Evolutionary conservation across 2,113 vertebrate genomes (phyloP), one percentile per base, ranked within the genome.

Genomic region (Sialia sialis): DNA sequence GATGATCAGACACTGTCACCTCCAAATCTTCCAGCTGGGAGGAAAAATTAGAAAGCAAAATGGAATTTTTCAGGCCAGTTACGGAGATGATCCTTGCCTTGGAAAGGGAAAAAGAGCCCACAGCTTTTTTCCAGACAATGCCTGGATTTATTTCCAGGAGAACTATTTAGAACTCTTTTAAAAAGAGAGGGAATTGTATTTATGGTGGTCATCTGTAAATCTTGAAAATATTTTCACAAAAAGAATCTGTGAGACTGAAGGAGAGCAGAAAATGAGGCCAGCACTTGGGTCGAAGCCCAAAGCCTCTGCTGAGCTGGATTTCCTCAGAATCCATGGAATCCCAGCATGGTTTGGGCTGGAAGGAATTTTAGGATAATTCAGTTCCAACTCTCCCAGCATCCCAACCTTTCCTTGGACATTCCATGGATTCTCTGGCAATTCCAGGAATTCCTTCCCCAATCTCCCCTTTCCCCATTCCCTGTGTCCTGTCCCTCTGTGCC

Each of bases 1-100:
- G 99, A 78, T 99, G 99, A 89, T 99, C 99, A 3, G 99, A 98
- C 18, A 99, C 97, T 0, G 98, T 98, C 70, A 99, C 98, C 90
- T 99, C 99, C 63, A 99, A 96, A 38, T 99, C 99, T 96, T 99
- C 99, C 84, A 99, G 46, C 99, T 99, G 91, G 38, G 23, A 67
- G 29, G 13, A 11, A 9, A 34, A n/a, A 43, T 41, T 41, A 44
- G 84, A 83, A 51, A 93, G 93, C 51, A 36, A 91, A 85, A 62
- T 11, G 48, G 84, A 84, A 39, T 49, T 46, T 66, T 94, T 77
- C 80, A 76, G 22, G 78, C 30, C 38, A 69, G 34, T 64, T 34
- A 34, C 13, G 51, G 27, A 44, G 66, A 80, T 1, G 3, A 54
- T 39, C 25, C 19, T 52, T 0, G 11, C 25, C 23, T 63, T 59